phyloP scores from a whole-genome alignment of 2,888 invertebrate genomes.

The Netelia inedita region DNA sequence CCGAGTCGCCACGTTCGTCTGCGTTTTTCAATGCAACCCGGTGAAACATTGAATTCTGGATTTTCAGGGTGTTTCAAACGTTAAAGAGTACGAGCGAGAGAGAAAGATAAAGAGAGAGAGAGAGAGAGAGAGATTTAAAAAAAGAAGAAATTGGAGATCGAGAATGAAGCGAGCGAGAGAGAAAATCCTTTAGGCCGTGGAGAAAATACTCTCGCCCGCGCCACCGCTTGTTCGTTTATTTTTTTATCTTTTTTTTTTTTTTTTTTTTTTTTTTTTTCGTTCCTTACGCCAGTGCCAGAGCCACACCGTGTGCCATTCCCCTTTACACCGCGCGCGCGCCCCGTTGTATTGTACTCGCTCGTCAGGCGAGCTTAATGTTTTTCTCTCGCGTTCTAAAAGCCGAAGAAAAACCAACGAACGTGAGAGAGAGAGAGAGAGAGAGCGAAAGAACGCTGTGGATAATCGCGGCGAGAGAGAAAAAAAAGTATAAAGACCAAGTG shows the following conservation, averaged over 20 bases:
- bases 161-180: not conserved
- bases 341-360: conserved; percentile 48
- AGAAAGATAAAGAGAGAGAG: conserved; percentile 1
- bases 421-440: conserved; percentile 11
- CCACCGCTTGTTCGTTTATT: conserved; percentile 41
- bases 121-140: too few species aligned
- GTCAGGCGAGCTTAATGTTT: conserved; percentile 45
- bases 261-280: conserved; percentile 30
- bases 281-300: conserved; percentile 2
- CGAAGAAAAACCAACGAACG: not conserved
- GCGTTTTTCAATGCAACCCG: conserved; percentile 1
- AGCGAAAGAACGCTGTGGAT: conserved; percentile 22
- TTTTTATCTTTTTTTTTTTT: conserved; percentile 38
- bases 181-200: conserved; percentile 31
- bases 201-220: conserved; percentile 37
- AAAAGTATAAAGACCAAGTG: not conserved
- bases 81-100: conserved; percentile 3
- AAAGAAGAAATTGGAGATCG: not conserved
- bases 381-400: not conserved
- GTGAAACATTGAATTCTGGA: not conserved
- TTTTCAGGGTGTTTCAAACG: not conserved
- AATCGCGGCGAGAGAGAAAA: conserved; percentile 33
- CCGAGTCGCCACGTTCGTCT: not conserved
- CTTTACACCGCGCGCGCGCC: not conserved
- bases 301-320: not conserved